Evolutionary conservation across 2,113 vertebrate species (phyloP), one percentile per base, ranked within the genome.

Genomic region (Embiotoca jacksoni): DNA sequence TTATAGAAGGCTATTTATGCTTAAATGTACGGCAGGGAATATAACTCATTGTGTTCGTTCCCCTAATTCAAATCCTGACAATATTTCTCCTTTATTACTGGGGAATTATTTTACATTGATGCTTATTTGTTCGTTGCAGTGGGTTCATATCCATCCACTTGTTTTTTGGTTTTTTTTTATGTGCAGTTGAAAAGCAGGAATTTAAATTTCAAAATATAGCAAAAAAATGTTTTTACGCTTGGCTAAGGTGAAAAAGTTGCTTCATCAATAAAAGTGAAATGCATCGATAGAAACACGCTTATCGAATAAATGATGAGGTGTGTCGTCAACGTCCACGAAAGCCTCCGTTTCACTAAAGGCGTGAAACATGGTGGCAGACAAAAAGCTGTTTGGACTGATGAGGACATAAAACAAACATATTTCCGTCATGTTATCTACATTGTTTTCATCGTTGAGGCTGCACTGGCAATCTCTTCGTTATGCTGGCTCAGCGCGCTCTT

Each of bases 21-120:
- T 46, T 64, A 69, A 72, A 74, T n/a, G 23, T 15, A 31, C 31
- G 39, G 46, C 23, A 69, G 41, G 55, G 16, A 30, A 23, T 44
- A 32, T 23, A 67, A 53, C 16, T 47, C 9, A 11, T 44, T 44
- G 10, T 44, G 10, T 10, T 41, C 7, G 7, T 41, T 41, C 39
- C 39, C 39, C 6, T 10, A 41, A 8, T 41, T 41, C 3, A 47
- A 47, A 30, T 62, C 1, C 14, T 6, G 33, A 60, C 7, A 13
- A 5, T 37, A 36, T 23, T 32, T 72, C n/a, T 36, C 46, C 11
- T 32, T 56, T 16, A 56, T 5, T 9, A 32, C 4, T 3, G 3
- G 2, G 23, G 11, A 7, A 16, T 11, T 60, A 11, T 60, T 11
- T 54, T 32, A 32, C 16, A 44, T 10, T 7, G 3, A 30, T n/a